phyloP scores from a whole-genome alignment of 2,797 vertebrate species.

The Kryptolebias ocellatus region DNA sequence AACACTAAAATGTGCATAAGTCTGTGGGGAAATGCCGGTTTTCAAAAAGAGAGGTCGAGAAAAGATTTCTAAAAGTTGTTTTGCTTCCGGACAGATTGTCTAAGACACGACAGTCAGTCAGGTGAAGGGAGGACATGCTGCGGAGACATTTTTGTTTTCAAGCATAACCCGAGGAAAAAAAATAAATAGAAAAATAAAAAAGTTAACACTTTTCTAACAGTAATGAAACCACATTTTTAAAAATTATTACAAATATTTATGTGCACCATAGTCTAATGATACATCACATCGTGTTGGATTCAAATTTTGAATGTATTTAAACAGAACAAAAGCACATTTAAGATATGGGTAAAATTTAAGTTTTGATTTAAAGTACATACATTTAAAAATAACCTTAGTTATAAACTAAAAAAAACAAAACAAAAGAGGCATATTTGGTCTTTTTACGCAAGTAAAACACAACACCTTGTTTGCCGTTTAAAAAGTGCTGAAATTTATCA shows the following conservation, averaged over 20 bases:
- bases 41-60: neutral
- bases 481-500: too few relatives aligned
- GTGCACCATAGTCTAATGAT: too few relatives aligned
- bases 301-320: conserved; percentile 8
- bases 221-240: neutral
- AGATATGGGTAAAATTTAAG: neutral
- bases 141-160: conserved; percentile 73
- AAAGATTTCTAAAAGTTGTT: conserved; percentile 2
- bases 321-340: neutral
- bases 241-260: too few relatives aligned
- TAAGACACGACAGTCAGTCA: conserved; percentile 25
- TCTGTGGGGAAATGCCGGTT: neutral
- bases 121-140: conserved; percentile 45
- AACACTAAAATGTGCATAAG: neutral
- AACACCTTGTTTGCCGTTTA: too few relatives aligned
- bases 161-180: conserved; percentile 43
- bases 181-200: conserved; percentile 11
- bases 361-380: neutral
- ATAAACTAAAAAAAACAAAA: neutral
- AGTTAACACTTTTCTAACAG: conserved; percentile 3
- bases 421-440: neutral
- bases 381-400: too few relatives aligned
- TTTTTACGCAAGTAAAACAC: too few relatives aligned
- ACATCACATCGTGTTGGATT: neutral
- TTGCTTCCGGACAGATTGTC: conserved; percentile 12